phyloP scores from a whole-genome alignment of 1,140 invertebrate species.

The Microplitis demolitor region DNA sequence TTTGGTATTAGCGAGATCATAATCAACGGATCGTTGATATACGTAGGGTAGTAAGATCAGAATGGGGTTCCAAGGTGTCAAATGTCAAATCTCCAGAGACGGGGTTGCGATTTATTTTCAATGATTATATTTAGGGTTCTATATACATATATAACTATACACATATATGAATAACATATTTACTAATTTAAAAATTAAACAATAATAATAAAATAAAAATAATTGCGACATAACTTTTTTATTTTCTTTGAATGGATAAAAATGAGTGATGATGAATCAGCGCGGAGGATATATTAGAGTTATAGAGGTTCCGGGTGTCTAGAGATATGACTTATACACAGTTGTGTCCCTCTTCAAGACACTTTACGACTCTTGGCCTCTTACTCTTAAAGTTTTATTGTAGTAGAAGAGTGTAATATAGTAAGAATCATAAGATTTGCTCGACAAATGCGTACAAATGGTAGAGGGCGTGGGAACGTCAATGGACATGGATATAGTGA shows the following conservation, averaged over 20 bases:
- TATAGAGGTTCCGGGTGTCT: constrained; percentile 24
- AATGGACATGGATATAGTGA: constrained; percentile 26
- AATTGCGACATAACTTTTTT: background rate
- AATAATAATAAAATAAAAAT: background rate
- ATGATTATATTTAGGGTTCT: constrained; percentile 4
- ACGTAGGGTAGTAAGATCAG: constrained; percentile 23
- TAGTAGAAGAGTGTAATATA: background rate
- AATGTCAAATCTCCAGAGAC: constrained; percentile 49
- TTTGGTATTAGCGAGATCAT: constrained; percentile 54
- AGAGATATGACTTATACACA: background rate
- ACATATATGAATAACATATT: background rate
- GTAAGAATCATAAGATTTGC: constrained; percentile 55
- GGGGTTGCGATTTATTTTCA: constrained; percentile 40
- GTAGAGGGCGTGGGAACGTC: constrained; percentile 60
- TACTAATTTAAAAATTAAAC: background rate
- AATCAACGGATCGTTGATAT: constrained; percentile 51
- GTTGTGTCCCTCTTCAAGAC: no score
- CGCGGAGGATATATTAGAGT: constrained; percentile 13
- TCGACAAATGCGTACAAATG: constrained; percentile 53
- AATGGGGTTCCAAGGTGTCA: constrained; percentile 46
- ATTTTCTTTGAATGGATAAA: background rate
- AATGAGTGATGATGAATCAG: constrained; percentile 22
- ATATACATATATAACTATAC: background rate
- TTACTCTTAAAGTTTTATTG: background rate
- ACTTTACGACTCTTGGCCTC: background rate